Conservation (phyloP, 2,888 invertebrate genomes). For the Tetragonisca angustula region DNA sequence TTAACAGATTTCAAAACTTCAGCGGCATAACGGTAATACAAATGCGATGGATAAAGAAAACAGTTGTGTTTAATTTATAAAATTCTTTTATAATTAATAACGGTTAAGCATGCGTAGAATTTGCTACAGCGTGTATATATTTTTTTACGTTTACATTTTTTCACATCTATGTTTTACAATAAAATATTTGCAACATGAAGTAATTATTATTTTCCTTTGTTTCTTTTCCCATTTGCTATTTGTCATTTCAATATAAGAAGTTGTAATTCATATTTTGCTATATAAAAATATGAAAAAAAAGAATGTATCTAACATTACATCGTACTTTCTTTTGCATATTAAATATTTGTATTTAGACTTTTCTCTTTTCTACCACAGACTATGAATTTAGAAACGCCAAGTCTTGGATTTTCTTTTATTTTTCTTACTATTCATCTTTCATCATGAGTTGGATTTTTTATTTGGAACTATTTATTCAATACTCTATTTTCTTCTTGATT, state of each 20-base stretch:
- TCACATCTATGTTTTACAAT: slow-evolving; percentile 62
- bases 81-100: slow-evolving; percentile 29
- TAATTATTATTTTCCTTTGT: background rate
- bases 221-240: background rate
- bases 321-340: background rate
- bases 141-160: slow-evolving; percentile 48
- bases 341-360: background rate
- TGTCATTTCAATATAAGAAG: background rate
- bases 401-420: too few species aligned
- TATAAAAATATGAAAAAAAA: background rate
- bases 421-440: too few species aligned
- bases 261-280: background rate
- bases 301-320: background rate
- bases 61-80: slow-evolving; percentile 60
- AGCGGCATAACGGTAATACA: slow-evolving; percentile 59
- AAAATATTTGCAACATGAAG: slow-evolving; percentile 51
- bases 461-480: too few species aligned
- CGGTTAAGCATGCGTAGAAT: slow-evolving; percentile 25
- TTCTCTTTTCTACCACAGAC: background rate
- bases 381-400: too few species aligned
- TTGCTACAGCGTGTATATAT: slow-evolving; percentile 21
- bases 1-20: slow-evolving; percentile 73
- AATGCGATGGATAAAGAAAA: slow-evolving; percentile 77
- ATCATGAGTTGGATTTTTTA: too few species aligned
- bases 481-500: too few species aligned